Percentiles rank a stretch among this genome's conserved stretches.
These are phyloP conservation scores for Drosophila sucinea DNA, from an alignment of 1,140 invertebrate genomes.

Conservation along the genomic window DNA sequence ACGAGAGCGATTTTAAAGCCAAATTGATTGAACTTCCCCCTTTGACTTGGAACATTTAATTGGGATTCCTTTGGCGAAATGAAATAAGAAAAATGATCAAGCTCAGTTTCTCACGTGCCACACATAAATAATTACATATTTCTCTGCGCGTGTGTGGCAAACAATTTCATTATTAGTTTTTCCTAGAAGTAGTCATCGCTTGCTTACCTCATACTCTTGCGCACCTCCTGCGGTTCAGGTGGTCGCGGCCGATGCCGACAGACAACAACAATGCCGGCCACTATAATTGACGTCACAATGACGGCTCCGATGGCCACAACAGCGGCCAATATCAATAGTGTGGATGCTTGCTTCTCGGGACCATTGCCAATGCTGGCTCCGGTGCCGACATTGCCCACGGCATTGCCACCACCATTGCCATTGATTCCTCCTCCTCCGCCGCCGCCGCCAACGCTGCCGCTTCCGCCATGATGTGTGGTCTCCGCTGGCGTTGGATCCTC, in stretches of 20 bases:
- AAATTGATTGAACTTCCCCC: slow-evolving; percentile 41
- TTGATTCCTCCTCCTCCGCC: slow-evolving; percentile 43
- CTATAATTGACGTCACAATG: slow-evolving; percentile 83
- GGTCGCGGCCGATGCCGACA: slow-evolving; percentile 81
- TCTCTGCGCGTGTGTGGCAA: slow-evolving; percentile 17
- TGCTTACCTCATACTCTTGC: slow-evolving; percentile 82
- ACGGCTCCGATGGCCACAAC: slow-evolving; percentile 82
- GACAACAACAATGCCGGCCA: slow-evolving; percentile 81
- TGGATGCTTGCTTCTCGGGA: slow-evolving; percentile 79
- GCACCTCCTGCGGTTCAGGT: slow-evolving; percentile 83
- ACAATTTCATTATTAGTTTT: slow-evolving; percentile 78
- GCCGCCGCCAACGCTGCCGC: slow-evolving; percentile 44
- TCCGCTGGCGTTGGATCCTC: slow-evolving; percentile 83
- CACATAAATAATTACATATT: slow-evolving; percentile 78
- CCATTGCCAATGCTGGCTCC: slow-evolving; percentile 76
- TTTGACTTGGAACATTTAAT: slow-evolving; percentile 50
- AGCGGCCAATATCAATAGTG: slow-evolving; percentile 79
- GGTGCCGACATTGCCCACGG: slow-evolving; percentile 54
- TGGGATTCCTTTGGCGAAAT: slow-evolving; percentile 39
- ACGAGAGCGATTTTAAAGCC: slow-evolving; percentile 9
- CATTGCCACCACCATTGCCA: slow-evolving; percentile 37
- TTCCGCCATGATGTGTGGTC: slow-evolving; percentile 79
- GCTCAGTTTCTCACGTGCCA: slow-evolving; percentile 46
- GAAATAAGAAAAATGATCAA: slow-evolving; percentile 46
- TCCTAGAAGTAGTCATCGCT: slow-evolving; percentile 10